Percentiles rank a stretch among this genome's conserved stretches.
These are phyloP conservation scores for Melanocharis versteri DNA, from an alignment of 2,113 vertebrate species.

Conservation along the genomic window DNA sequence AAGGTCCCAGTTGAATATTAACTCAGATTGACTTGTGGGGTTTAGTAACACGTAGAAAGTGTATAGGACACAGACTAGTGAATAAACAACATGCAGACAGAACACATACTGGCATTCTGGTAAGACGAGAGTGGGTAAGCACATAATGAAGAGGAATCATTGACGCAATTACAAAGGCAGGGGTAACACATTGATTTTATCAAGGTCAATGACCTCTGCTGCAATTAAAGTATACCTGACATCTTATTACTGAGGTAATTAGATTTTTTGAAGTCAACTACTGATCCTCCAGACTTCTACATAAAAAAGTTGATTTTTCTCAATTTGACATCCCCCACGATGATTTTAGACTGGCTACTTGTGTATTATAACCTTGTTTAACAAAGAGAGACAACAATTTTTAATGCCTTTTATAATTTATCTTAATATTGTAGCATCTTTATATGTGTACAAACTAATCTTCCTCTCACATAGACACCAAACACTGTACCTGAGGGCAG, in stretches of 20 bases:
- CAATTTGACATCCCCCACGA: neutral
- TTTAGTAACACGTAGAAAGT: slow-evolving; percentile 16
- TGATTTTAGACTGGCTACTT: neutral
- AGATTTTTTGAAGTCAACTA: slow-evolving; percentile 9
- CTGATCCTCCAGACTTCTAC: neutral
- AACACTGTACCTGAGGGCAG: neutral
- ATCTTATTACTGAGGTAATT: slow-evolving; percentile 16
- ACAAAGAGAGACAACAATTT: neutral
- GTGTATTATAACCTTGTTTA: neutral
- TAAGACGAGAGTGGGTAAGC: neutral
- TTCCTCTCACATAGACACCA: neutral
- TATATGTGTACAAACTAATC: neutral
- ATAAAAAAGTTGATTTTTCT: neutral
- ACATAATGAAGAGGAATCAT: neutral
- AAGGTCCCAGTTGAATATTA: slow-evolving; percentile 53
- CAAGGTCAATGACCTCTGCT: neutral
- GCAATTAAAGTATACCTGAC: neutral
- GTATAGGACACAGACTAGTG: neutral
- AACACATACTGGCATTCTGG: neutral
- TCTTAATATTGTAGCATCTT: neutral
- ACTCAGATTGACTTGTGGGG: slow-evolving; percentile 22
- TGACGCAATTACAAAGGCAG: slow-evolving; percentile 42
- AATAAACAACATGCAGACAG: slow-evolving; percentile 24
- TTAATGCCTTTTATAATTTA: neutral
- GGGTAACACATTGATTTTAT: neutral